Evolutionary conservation across 2,113 vertebrate species (phyloP).

Genomic region (Bostrychus sinensis): DNA sequence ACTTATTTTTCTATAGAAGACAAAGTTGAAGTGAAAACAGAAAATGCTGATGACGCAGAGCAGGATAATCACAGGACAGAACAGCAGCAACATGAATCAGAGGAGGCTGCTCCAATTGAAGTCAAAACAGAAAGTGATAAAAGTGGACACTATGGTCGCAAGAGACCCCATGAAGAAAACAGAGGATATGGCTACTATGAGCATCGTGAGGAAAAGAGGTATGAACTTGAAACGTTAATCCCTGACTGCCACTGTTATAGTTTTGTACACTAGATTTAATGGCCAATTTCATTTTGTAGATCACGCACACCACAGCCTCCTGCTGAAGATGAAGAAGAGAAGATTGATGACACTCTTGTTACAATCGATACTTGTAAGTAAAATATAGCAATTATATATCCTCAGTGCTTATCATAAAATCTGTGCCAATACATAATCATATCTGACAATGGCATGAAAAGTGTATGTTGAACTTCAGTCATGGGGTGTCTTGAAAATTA

Average conservation of each 20-base stretch:
- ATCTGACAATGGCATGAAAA: not conserved
- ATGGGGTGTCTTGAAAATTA: not conserved
- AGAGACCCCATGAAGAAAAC: conserved; percentile 84
- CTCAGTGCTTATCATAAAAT: no score
- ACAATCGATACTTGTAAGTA: conserved; percentile 90
- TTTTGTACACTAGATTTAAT: not conserved
- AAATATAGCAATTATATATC: no score
- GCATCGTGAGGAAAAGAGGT: conserved; percentile 89
- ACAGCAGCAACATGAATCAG: conserved; percentile 2
- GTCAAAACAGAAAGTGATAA: conserved; percentile 61
- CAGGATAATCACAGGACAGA: conserved; percentile 8
- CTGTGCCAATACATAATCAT: no score
- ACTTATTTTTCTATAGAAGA: conserved; percentile 37
- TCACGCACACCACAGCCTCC: conserved; percentile 87
- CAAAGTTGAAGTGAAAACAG: conserved; percentile 61
- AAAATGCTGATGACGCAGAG: conserved; percentile 49
- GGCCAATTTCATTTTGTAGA: conserved; percentile 58
- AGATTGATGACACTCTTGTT: conserved; percentile 87
- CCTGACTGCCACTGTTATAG: no score
- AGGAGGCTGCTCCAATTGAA: conserved; percentile 37
- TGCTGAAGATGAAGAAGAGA: conserved; percentile 89
- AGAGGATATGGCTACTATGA: conserved; percentile 85
- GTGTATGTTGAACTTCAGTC: not conserved
- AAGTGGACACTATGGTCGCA: conserved; percentile 75
- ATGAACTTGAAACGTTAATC: not conserved